phyloP scores from a whole-genome alignment of 2,797 vertebrate genomes.

The Enteromius unitaeniatus region DNA sequence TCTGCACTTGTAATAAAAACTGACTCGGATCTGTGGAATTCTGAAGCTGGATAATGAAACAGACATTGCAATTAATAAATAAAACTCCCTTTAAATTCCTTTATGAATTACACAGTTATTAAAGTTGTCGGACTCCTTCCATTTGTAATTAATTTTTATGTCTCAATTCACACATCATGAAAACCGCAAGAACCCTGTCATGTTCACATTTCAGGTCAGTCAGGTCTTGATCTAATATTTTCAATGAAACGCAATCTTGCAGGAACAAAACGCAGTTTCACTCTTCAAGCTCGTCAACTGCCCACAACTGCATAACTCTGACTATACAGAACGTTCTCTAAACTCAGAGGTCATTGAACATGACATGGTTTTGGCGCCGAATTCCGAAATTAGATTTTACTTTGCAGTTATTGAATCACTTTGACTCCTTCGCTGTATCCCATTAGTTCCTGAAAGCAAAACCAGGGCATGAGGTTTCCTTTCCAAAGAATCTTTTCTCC shows the following conservation, averaged over 20 bases:
- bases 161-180: not conserved
- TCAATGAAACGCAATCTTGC: not conserved
- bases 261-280: not conserved
- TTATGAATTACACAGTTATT: not conserved
- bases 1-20: conserved; percentile 1
- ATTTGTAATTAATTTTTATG: not conserved
- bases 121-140: not conserved
- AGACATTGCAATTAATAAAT: conserved; percentile 12
- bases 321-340: conserved; percentile 24
- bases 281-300: conserved; percentile 9
- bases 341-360: conserved; percentile 37
- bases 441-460: conserved; percentile 46
- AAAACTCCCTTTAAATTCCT: not conserved
- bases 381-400: conserved; percentile 44
- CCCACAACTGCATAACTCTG: not conserved
- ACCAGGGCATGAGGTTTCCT: conserved; percentile 41
- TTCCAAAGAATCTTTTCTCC: conserved; percentile 28
- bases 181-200: not conserved
- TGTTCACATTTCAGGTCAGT: not conserved
- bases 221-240: not conserved
- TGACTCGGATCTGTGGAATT: not conserved
- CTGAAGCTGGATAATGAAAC: not conserved
- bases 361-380: conserved; percentile 44
- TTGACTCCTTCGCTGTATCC: conserved; percentile 32
- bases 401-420: conserved; percentile 50